Base-by-base conservation (phyloP, 2,113 vertebrate genomes). In the Dipodomys stephensi region DNA sequence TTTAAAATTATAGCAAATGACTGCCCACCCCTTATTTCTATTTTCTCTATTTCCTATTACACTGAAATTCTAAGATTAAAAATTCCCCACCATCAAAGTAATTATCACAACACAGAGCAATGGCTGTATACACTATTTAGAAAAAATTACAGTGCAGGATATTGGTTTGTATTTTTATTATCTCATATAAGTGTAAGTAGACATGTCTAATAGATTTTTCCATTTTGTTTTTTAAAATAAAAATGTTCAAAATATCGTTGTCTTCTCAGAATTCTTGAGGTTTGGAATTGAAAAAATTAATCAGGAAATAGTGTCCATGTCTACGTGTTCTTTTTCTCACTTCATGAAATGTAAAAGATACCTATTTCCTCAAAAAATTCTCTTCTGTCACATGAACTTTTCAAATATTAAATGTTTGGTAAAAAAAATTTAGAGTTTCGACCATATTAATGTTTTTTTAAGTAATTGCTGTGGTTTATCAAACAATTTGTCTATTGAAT, bases 1-100 rank as follows among this genome's bases (percentile, higher is more conserved):
- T 95, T 98, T 98, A 97, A 77, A 98, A 98, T 90, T 97, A 95
- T 97, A 98, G 97, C 97, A 98, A 98, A 98, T 97, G 92, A 28
- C 68, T 91, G 30, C 60, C 44, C 23, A 62, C 18, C 22, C 30
- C 62, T 62, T 67, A 32, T 53, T 83, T 87, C 68, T n/a, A 79
- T 62, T 93, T 95, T 77, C 73, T 4, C 25, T 28, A 80, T 57
- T 89, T 57, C 60, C n/a, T 44, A 32, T 71, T 44, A 71, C 4
- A 60, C 32, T 4, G 90, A 91, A 62, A 96, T 88, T 96, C 97
- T 95, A 94, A 95, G 95, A 94, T 97, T 92, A 96, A 67, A 92
- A 78, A 90, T 87, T 97, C 95, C 95, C 91, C 94, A 96, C 88
- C 96, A 95, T 91, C 95, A 97, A 97, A 98, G 96, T 93, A 96